Percentiles rank a stretch among this genome's conserved stretches.
Conservation (phyloP, 2,888 invertebrate genomes). For the Fragum fragum region DNA sequence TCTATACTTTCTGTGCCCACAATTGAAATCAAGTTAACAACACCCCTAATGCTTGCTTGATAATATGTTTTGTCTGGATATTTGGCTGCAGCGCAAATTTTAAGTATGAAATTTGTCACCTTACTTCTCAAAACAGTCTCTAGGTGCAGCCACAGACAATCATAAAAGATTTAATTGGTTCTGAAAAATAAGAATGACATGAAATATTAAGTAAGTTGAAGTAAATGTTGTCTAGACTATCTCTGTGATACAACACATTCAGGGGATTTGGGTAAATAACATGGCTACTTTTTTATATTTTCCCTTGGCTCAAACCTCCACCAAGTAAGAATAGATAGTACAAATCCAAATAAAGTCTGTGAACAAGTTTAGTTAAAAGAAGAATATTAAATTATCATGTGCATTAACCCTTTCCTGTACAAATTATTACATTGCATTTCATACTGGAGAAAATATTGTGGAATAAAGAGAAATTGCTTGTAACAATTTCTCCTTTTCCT, state of each 20-base stretch:
- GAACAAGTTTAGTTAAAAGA: too few relatives aligned
- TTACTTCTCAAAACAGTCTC: not conserved
- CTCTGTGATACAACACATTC: constrained; percentile 1
- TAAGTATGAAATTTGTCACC: not conserved
- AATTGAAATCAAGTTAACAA: not conserved
- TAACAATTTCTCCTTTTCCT: too few relatives aligned
- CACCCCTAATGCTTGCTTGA: not conserved
- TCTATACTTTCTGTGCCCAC: not conserved
- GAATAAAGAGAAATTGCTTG: too few relatives aligned
- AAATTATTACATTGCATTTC: too few relatives aligned
- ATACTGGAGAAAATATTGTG: too few relatives aligned
- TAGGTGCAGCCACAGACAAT: constrained; percentile 7
- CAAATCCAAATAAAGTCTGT: too few relatives aligned
- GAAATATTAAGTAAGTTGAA: constrained; percentile 12
- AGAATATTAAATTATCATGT: too few relatives aligned
- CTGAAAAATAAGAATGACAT: constrained; percentile 10
- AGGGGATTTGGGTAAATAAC: not conserved
- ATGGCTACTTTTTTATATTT: not conserved
- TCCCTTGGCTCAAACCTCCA: too few relatives aligned
- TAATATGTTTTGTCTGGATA: not conserved
- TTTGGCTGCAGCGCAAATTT: not conserved
- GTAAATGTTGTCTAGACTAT: constrained; percentile 27
- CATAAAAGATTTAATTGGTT: constrained; percentile 9
- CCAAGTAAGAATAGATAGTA: too few relatives aligned
- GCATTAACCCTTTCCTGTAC: too few relatives aligned